These are phyloP conservation scores for Lota lota DNA, from an alignment of 2,113 vertebrate genomes.

Conservation along the genomic window DNA sequence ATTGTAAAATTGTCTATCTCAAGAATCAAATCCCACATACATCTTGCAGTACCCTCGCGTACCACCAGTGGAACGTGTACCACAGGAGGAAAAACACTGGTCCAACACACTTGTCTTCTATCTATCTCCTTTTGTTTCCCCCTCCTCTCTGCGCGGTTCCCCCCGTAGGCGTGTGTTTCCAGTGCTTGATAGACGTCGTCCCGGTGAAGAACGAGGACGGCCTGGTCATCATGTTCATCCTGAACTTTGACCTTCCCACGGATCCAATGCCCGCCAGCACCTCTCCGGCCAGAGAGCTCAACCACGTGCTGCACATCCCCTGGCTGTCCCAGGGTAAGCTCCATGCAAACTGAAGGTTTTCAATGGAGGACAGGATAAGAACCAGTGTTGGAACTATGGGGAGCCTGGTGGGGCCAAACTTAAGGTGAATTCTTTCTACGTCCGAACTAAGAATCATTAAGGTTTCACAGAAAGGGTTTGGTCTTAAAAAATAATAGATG, in stretches of 20 bases:
- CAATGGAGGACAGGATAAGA: no score
- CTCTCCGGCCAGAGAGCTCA: slow-evolving; percentile 64
- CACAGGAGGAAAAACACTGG: slow-evolving; percentile 21
- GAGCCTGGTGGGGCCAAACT: no score
- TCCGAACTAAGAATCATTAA: no score
- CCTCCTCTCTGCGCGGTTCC: neutral
- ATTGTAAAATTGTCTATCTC: no score
- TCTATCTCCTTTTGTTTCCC: neutral
- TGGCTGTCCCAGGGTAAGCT: slow-evolving; percentile 76
- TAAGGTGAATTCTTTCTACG: no score
- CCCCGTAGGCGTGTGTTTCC: slow-evolving; percentile 81
- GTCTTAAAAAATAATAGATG: neutral
- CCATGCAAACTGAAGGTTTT: no score
- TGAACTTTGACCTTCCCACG: slow-evolving; percentile 86
- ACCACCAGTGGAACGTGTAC: slow-evolving; percentile 22
- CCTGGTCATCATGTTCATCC: slow-evolving; percentile 89
- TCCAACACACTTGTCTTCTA: neutral
- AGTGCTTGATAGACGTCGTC: slow-evolving; percentile 84
- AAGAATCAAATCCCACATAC: neutral
- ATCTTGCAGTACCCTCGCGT: neutral
- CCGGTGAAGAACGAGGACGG: slow-evolving; percentile 87
- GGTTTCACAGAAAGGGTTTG: neutral
- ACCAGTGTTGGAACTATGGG: no score
- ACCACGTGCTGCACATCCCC: slow-evolving; percentile 70
- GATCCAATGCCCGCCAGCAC: slow-evolving; percentile 56